A percentile compares a stretch with the other conserved stretches of the same genome.
Evolutionary conservation across 2,888 invertebrate species (phyloP).

Genomic region (Harpalus rufipes): DNA sequence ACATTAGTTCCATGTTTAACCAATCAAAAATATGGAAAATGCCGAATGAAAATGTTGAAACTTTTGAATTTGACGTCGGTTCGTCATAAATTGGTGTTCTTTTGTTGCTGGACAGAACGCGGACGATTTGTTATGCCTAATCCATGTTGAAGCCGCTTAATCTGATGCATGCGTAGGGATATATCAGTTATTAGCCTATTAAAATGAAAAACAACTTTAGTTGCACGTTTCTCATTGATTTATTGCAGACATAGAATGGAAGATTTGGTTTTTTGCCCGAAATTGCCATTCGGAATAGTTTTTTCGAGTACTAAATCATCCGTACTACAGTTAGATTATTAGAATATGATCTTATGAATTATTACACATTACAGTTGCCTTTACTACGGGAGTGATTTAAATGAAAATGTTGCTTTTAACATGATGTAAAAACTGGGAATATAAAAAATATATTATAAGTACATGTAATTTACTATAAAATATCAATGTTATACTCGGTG

Average conservation of each 20-base stretch:
- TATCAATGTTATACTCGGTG: no score
- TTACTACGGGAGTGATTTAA: no score
- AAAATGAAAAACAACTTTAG: slow-evolving; percentile 43
- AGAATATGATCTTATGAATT: background rate
- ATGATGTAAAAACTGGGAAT: no score
- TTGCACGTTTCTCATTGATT: slow-evolving; percentile 24
- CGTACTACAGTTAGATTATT: background rate
- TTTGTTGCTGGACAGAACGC: slow-evolving; percentile 5
- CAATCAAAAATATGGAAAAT: slow-evolving; percentile 22
- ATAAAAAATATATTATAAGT: no score
- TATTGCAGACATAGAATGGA: slow-evolving; percentile 35
- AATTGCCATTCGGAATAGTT: background rate
- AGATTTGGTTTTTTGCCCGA: background rate
- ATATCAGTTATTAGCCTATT: slow-evolving; percentile 58
- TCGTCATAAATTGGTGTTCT: slow-evolving; percentile 42
- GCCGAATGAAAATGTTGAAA: slow-evolving; percentile 19
- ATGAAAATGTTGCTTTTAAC: no score
- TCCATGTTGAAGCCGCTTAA: slow-evolving; percentile 52
- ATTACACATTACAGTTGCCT: background rate
- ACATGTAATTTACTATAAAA: no score
- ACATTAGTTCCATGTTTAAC: slow-evolving; percentile 7
- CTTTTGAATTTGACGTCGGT: slow-evolving; percentile 26
- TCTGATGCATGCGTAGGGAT: slow-evolving; percentile 48
- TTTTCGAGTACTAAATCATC: background rate
- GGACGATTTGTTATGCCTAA: slow-evolving; percentile 55